Evolutionary conservation across 2,113 vertebrate species (phyloP), one percentile per base, ranked within the genome.

Genomic region (Xyrauchen texanus): DNA sequence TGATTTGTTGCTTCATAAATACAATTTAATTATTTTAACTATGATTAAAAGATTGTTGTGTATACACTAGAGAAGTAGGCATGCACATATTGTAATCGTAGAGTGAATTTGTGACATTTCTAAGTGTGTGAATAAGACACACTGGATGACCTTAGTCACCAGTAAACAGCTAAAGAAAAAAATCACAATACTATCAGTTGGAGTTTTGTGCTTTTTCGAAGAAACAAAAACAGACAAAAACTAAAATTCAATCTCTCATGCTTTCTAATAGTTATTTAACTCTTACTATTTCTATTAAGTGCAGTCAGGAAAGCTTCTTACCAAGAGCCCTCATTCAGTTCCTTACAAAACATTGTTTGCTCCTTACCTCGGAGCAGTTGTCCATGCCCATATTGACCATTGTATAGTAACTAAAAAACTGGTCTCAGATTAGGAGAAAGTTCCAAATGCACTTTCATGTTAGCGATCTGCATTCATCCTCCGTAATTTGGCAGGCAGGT

Each of bases 381-480:
- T 62, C 34, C 0, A 2, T 70, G n/a, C 6, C 16, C 57, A 12
- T 47, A 3, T 2, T 70, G 44, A 2, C 45, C 45, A 61, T 21
- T 7, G 9, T 62, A 44, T 21, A 73, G 21, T n/a, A 72, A 67
- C 47, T 5, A n/a, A 7, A 7, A 69, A 57, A 60, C 53, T 51
- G 3, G 21, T 47, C 53, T 55, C 66, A 51, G 65, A 76, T 80
- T 47, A 76, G 72, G 12, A 76, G 53, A 77, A 65, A 60, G 53
- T 63, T 46, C 47, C 5, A 44, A 51, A 76, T 63, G 64, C 66
- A 62, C 60, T 68, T 67, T 49, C 34, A 9, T 64, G 60, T 93
- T 76, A 93, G 88, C 61, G n/a, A 72, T 92, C 91, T 0, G 92
- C 94, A 16, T 93, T 94, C 89, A 89, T 93, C 90, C 90, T 92